A percentile compares a stretch with the other conserved stretches of the same genome.
These are phyloP conservation scores for Cataglyphis hispanica DNA, from an alignment of 1,140 invertebrate species.

Conservation along the genomic window DNA sequence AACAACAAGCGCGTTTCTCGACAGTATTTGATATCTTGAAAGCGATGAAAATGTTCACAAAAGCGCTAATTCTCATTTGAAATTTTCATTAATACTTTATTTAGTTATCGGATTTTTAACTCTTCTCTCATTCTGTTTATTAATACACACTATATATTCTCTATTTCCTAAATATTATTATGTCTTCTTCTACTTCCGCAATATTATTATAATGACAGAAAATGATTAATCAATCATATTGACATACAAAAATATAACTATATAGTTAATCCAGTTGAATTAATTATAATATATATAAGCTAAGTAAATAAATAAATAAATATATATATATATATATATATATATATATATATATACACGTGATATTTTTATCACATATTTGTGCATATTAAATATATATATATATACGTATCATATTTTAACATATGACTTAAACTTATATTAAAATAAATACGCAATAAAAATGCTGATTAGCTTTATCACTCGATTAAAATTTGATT, in stretches of 20 bases:
- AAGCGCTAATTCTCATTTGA: background rate
- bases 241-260: background rate
- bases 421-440: background rate
- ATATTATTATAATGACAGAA: background rate
- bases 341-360: background rate
- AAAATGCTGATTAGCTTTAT: background rate
- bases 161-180: background rate
- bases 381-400: background rate
- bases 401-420: background rate
- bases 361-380: too few species aligned
- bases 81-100: conserved; percentile 7
- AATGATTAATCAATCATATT: background rate
- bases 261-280: background rate
- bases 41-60: background rate
- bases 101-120: background rate
- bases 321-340: background rate
- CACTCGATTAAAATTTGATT: conserved; percentile 4
- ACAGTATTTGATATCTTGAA: conserved; percentile 24
- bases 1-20: background rate
- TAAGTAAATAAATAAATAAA: background rate
- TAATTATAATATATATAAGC: background rate
- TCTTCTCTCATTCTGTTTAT: too few species aligned
- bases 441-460: conserved; percentile 3
- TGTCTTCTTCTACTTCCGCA: background rate
- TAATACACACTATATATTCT: background rate